phyloP scores from a whole-genome alignment of 2,113 vertebrate species.

The Perca fluviatilis region DNA sequence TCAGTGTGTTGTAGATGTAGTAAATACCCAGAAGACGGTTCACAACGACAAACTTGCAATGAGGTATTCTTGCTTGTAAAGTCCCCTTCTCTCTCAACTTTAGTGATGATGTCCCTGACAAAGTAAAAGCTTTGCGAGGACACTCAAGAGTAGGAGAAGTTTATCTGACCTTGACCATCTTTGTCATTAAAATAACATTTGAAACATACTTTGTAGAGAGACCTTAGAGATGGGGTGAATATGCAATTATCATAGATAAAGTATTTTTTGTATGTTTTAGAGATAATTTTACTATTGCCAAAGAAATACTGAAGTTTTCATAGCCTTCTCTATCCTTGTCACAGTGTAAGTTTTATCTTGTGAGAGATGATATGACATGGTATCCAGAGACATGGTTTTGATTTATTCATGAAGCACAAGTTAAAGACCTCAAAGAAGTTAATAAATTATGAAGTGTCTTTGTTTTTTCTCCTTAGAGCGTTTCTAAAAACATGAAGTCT shows the following conservation, averaged over 20 bases:
- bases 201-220: conserved; percentile 42
- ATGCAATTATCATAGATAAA: conserved; percentile 26
- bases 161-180: conserved; percentile 31
- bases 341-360: conserved; percentile 65
- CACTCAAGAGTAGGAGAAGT: neutral
- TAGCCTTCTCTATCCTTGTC: conserved; percentile 64
- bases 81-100: neutral
- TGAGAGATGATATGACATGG: conserved; percentile 72
- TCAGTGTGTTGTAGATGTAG: neutral
- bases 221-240: conserved; percentile 25
- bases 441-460: conserved; percentile 77
- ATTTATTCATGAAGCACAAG: conserved; percentile 80
- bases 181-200: conserved; percentile 40
- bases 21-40: conserved; percentile 21
- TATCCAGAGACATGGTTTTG: conserved; percentile 72
- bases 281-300: conserved; percentile 25
- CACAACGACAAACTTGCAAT: neutral
- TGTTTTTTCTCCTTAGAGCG: conserved; percentile 69
- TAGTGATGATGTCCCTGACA: conserved; percentile 44
- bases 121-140: conserved; percentile 19
- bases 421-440: conserved; percentile 79
- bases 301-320: conserved; percentile 48
- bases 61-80: neutral
- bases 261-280: conserved; percentile 26
- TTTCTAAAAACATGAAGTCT: conserved; percentile 70